Evolutionary conservation across 2,797 vertebrate species (phyloP), one percentile per base, ranked within the genome.

Genomic region (Leuciscus waleckii): DNA sequence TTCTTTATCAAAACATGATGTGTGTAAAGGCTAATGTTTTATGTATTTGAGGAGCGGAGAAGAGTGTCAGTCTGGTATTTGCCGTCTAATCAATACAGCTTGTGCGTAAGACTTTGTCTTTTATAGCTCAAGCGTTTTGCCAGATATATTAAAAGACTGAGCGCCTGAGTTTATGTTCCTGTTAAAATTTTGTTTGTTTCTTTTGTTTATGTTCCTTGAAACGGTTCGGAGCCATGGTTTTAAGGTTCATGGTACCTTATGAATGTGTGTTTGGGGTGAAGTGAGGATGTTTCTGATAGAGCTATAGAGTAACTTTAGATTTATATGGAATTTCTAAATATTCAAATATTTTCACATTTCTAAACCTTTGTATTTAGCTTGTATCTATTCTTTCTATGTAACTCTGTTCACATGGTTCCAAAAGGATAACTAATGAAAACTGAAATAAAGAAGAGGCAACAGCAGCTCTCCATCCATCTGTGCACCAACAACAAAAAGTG

Each of bases 401-500:
- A 65, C 29, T 49, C 43, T 46, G 26, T 61, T 16, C 46, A 17
- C 46, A 17, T 17, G 46, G 46, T 17, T 49, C 46, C 46, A 35
- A 39, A 29, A 80, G 70, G 6, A 73, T 51, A 41, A 37, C 41
- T n/a, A 26, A 54, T 63, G 67, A 74, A 70, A 80, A 39, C 67
- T n/a, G 29, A 41, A 56, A 61, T 79, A 71, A 73, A 71, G 29
- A 9, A 19, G 14, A 49, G n/a, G 16, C 70, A 73, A 3, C 29
- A 73, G n/a, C n/a, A 65, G n/a, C 35, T 84, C 35, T 67, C 23
- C 61, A 63, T 71, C 56, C 61, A 35, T 65, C 54, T 73, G n/a
- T 74, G 29, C 41, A 61, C 68, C 19, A 37, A 63, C 68, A 85
- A 85, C 68, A 85, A 80, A 85, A 77, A 65, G 26, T 63, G 8